A percentile compares a stretch with the other conserved stretches of the same genome.
These are phyloP conservation scores for Agrotis segetum DNA, from an alignment of 2,888 invertebrate genomes.

Conservation along the genomic window DNA sequence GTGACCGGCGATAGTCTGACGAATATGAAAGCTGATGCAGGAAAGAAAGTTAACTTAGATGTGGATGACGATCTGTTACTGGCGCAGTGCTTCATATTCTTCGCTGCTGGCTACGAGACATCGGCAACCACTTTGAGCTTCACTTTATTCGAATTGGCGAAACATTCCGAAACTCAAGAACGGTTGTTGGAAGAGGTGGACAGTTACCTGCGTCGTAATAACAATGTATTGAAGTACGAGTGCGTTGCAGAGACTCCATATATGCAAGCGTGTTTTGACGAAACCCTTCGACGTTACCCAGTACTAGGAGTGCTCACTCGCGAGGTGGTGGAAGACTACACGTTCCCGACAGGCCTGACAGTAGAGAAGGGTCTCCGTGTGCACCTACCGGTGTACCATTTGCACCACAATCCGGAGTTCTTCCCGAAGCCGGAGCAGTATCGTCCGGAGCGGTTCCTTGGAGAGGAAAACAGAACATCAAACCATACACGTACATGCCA, in stretches of 20 bases:
- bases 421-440: conserved; percentile 80
- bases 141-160: conserved; percentile 76
- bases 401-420: conserved; percentile 76
- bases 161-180: conserved; percentile 69
- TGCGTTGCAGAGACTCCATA: conserved; percentile 72
- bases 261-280: conserved; percentile 75
- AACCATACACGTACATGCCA: conserved; percentile 79
- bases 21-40: conserved; percentile 67
- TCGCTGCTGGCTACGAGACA: conserved; percentile 79
- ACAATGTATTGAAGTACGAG: conserved; percentile 71
- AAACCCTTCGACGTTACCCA: conserved; percentile 79
- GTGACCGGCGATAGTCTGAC: conserved; percentile 74
- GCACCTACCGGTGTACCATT: conserved; percentile 78
- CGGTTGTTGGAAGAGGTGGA: conserved; percentile 73
- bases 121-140: conserved; percentile 72
- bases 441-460: conserved; percentile 79
- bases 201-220: conserved; percentile 65
- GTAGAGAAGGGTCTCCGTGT: conserved; percentile 78
- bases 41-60: conserved; percentile 68
- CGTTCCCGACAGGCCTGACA: conserved; percentile 73
- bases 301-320: conserved; percentile 75
- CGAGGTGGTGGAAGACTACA: conserved; percentile 78
- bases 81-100: conserved; percentile 89
- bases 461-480: conserved; percentile 73
- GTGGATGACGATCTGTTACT: conserved; percentile 85